phyloP scores from a whole-genome alignment of 2,113 vertebrate species.

The Puma concolor region DNA sequence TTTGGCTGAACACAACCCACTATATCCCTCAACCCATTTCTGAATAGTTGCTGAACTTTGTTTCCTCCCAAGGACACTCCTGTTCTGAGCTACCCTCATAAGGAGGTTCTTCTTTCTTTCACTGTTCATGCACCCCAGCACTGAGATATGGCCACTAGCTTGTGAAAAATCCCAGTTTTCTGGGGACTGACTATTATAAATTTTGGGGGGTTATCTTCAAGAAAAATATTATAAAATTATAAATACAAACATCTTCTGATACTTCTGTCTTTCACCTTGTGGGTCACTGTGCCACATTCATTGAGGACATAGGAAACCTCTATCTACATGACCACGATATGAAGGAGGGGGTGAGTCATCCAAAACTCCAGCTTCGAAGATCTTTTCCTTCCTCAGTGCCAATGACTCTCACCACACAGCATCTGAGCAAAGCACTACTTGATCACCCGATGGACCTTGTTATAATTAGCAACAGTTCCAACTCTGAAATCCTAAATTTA shows the following conservation, averaged over 20 bases:
- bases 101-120: not conserved
- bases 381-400: not conserved
- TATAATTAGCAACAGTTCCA: not conserved
- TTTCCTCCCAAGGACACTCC: not conserved
- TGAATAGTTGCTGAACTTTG: not conserved
- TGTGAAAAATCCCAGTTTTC: not conserved
- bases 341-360: not conserved
- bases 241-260: not conserved
- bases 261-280: not conserved
- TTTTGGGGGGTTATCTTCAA: not conserved
- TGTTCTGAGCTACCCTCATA: not conserved
- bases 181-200: not conserved
- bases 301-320: not conserved
- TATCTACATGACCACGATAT: not conserved
- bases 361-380: not conserved
- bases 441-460: not conserved
- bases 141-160: not conserved
- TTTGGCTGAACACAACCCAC: not conserved
- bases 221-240: not conserved
- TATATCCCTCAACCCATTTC: not conserved
- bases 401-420: not conserved
- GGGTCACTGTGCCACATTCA: not conserved
- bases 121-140: not conserved
- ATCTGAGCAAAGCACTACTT: not conserved
- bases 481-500: not conserved